Base-by-base conservation (phyloP, 2,888 invertebrate genomes). In the Lasioglossum zephyrum region DNA sequence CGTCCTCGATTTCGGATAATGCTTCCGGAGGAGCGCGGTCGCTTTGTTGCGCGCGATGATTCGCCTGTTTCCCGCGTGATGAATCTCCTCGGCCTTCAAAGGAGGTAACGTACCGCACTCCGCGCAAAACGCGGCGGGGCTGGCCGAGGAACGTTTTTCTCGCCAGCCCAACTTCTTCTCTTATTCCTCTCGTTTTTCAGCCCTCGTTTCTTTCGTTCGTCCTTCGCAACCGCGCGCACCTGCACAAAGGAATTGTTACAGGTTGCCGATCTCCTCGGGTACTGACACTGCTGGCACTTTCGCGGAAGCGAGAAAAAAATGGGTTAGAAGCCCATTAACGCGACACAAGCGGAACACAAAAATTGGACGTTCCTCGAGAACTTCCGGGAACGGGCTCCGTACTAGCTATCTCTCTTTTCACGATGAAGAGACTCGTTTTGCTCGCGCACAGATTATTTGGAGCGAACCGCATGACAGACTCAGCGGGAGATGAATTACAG, bases 231-330 rank as follows among this genome's bases (percentile, higher is more conserved):
- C 63, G 63, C 66, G 63, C 66, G 49, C 49, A 69, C 22, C 57
- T 22, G 49, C 44, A 74, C 78, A 72, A 73, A 82, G 60, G 73
- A 73, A 74, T 53, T 44, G 85, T 77, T 39, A 63, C 70, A 70
- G 72, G 47, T 76, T 79, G 66, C 70, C 70, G 79, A 85, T 77
- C 79, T 66, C 49, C 36, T 57, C 73, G 82, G 78, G 85, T 82
- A 87, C 87, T 80, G 85, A 82, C 82, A 78, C 76, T 77, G 85
- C 87, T 87, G 87, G 87, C 87, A 85, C 86, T 81, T 77, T 81
- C 77, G 60, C 53, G 13, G 31, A 63, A 70, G 22, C 36, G 69
- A 69, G 36, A 36, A 22, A 74, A 69, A 66, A 79, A 79, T 77
- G 57, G 66, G 57, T 74, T 73, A 70, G 70, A 70, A n/a, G 70